phyloP scores from a whole-genome alignment of 2,888 invertebrate genomes.

The Rotaria macrura region DNA sequence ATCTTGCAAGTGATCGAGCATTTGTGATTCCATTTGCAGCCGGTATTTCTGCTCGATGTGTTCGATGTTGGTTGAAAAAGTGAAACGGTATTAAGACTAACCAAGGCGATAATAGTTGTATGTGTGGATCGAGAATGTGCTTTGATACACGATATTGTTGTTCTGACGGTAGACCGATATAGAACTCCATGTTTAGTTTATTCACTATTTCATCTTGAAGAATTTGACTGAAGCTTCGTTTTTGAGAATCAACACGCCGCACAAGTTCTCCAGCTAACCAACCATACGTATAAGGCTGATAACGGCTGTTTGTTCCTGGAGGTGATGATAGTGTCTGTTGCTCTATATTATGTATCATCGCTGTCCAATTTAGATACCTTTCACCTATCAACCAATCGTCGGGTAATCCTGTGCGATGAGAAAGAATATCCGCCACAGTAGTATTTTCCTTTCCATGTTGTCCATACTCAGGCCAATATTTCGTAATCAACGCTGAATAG shows the following conservation, averaged over 20 bases:
- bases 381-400: background rate
- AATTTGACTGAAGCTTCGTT: background rate
- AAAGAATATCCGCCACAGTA: background rate
- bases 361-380: background rate
- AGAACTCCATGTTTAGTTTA: background rate
- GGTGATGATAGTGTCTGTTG: background rate
- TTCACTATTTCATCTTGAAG: background rate
- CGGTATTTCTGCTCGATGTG: background rate
- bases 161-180: background rate
- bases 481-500: background rate
- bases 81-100: background rate
- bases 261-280: background rate
- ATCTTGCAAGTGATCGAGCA: background rate
- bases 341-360: background rate
- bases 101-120: background rate
- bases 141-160: background rate
- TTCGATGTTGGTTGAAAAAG: background rate
- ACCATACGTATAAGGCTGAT: background rate
- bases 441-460: background rate
- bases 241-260: background rate
- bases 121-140: background rate
- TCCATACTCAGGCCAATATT: background rate
- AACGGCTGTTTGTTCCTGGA: background rate
- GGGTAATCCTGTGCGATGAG: background rate
- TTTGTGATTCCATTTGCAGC: background rate